These are phyloP conservation scores for Archivesica marissinica DNA, from an alignment of 1,140 invertebrate genomes.

Conservation along the genomic window DNA sequence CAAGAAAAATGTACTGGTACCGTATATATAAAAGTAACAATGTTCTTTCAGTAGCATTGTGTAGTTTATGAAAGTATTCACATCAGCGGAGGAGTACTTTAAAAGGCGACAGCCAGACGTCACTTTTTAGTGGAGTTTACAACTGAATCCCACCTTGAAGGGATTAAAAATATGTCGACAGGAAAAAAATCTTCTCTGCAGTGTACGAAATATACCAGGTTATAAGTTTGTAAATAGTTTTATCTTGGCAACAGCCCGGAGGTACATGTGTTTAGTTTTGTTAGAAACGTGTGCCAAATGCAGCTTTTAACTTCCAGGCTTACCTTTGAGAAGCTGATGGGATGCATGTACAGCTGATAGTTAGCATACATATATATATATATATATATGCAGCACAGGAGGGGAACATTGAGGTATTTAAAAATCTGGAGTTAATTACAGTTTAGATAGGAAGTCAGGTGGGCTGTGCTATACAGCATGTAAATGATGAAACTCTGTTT, in stretches of 20 bases:
- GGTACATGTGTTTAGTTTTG: slow-evolving; percentile 43
- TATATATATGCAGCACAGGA: slow-evolving; percentile 12
- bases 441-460: not conserved
- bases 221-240: slow-evolving; percentile 5
- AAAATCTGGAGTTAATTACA: slow-evolving; percentile 30
- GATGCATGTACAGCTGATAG: slow-evolving; percentile 20
- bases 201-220: not conserved
- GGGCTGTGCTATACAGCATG: not conserved
- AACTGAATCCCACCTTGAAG: not conserved
- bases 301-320: slow-evolving; percentile 27
- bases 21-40: no score
- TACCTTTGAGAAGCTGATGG: slow-evolving; percentile 22
- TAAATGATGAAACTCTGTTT: no score
- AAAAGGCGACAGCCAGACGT: not conserved
- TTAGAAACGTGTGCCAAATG: slow-evolving; percentile 26
- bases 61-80: no score
- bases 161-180: not conserved
- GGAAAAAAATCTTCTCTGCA: not conserved
- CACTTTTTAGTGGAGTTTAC: no score
- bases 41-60: no score
- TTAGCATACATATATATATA: no score
- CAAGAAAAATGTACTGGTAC: no score
- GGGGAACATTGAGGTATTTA: slow-evolving; percentile 18
- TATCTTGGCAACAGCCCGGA: slow-evolving; percentile 19
- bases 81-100: not conserved